Evolutionary conservation across 2,113 vertebrate genomes (phyloP).

Genomic region (Pomatostomus ruficeps): DNA sequence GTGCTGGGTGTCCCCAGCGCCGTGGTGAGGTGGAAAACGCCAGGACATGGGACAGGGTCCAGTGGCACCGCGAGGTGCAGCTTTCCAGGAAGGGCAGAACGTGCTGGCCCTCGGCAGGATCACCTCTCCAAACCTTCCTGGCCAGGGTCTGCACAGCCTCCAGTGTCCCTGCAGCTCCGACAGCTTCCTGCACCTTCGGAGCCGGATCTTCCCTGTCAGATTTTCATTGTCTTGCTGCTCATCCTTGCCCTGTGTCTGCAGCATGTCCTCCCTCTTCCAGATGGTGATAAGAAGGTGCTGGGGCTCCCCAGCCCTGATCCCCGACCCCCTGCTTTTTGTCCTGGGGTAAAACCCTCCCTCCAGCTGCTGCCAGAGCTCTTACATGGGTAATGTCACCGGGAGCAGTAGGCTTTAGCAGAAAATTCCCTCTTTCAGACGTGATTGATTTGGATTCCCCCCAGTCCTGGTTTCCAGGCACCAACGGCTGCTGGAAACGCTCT

Average conservation of each 20-base stretch:
- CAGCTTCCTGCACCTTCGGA: rapidly evolving
- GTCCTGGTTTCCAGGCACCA: neutral
- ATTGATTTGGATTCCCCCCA: slow-evolving; percentile 12
- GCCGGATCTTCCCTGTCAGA: no score
- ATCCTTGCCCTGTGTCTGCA: rapidly evolving
- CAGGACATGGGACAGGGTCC: rapidly evolving
- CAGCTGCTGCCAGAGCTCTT: neutral
- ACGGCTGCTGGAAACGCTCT: neutral
- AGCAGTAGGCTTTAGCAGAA: neutral
- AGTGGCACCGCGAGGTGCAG: rapidly evolving
- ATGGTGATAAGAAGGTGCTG: rapidly evolving
- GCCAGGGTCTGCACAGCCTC: rapidly evolving
- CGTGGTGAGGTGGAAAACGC: neutral
- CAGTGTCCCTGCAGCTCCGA: rapidly evolving
- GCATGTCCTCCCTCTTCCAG: rapidly evolving
- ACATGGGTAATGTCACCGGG: rapidly evolving
- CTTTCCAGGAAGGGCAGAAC: neutral
- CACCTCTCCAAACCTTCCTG: neutral
- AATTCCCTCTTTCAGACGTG: neutral
- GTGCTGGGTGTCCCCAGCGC: rapidly evolving
- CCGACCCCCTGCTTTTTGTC: rapidly evolving
- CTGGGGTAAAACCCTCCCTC: neutral
- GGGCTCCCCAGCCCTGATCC: neutral
- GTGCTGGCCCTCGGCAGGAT: rapidly evolving
- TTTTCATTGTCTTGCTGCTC: neutral